A percentile compares a stretch with the other conserved stretches of the same genome.
phyloP scores from a whole-genome alignment of 2,888 invertebrate species.

The Barypeithes pellucidus region DNA sequence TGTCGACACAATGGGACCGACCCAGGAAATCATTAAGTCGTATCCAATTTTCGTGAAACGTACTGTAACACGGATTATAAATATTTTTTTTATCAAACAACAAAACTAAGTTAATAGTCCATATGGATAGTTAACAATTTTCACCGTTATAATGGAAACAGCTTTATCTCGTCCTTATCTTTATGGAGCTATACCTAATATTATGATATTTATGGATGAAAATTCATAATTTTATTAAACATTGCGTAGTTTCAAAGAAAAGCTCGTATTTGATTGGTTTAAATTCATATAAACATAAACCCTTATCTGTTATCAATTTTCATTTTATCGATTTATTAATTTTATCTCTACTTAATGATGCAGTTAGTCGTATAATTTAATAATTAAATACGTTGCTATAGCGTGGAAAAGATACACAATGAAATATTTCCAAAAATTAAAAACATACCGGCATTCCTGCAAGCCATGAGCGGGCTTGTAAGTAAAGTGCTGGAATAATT shows the following conservation, averaged over 20 bases:
- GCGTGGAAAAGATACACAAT: slow-evolving; percentile 25
- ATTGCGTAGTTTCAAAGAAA: slow-evolving; percentile 43
- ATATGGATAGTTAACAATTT: slow-evolving; percentile 25
- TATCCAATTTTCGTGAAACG: too few species aligned
- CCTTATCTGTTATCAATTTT: slow-evolving; percentile 63
- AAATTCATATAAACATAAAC: slow-evolving; percentile 57
- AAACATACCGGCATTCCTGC: neutral
- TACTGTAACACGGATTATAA: too few species aligned
- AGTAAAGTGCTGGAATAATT: too few species aligned
- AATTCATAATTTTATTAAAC: slow-evolving; percentile 39
- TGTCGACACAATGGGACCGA: too few species aligned
- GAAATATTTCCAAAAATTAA: slow-evolving; percentile 16
- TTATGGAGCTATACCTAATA: slow-evolving; percentile 30
- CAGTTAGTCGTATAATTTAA: slow-evolving; percentile 43
- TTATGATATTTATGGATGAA: slow-evolving; percentile 37
- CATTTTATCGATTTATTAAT: slow-evolving; percentile 65
- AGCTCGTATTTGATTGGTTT: slow-evolving; percentile 53
- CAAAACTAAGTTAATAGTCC: neutral
- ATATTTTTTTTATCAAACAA: too few species aligned
- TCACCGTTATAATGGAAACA: slow-evolving; percentile 15
- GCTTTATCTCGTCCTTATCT: slow-evolving; percentile 34
- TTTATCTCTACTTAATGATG: slow-evolving; percentile 60
- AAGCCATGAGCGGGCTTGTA: too few species aligned
- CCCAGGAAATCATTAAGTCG: too few species aligned
- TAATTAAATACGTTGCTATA: slow-evolving; percentile 40